Evolutionary conservation across 1,140 invertebrate species (phyloP), one percentile per base, ranked within the genome.

Genomic region (Phortica variegata): DNA sequence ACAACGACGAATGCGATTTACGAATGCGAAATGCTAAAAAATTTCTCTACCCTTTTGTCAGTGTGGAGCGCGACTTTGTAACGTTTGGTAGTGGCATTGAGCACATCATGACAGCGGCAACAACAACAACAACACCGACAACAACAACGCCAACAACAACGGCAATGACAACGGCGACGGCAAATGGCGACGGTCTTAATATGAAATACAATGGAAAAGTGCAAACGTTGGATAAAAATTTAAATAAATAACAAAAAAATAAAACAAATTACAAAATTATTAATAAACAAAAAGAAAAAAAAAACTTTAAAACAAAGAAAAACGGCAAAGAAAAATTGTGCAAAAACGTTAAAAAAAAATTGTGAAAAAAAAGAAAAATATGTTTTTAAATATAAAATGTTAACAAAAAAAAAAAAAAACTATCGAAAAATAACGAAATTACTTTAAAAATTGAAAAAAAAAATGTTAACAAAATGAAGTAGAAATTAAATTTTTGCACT

Each of bases 11-110:
- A n/a, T n/a, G n/a, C n/a, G n/a, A n/a, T n/a, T n/a, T 26, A 26
- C 5, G 5, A 43, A 20, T 13, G 46, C 17, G 36, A 19, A 47
- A 41, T 47, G 37, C 46, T 17, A 41, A 47, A 71, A 51, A 56
- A 68, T 61, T 65, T 71, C 68, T 72, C 63, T 72, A 72, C 68
- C 68, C 68, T 65, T 72, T 71, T 60, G 59, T 52, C 68, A 71
- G 68, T 72, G 55, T 54, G 58, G 54, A 68, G 56, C 68, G 68
- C 58, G 63, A 72, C 63, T 72, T 72, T 72, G 68, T 56, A 72
- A 59, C 58, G 65, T n/a, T n/a, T n/a, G n/a, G n/a, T n/a, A n/a
- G n/a, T n/a, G n/a, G n/a, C n/a, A n/a, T n/a, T n/a, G n/a, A n/a
- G n/a, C n/a, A n/a, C n/a, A n/a, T n/a, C 38, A 59, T 55, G 62